Base-by-base conservation (phyloP, 2,888 invertebrate genomes). In the Cabera pusaria region DNA sequence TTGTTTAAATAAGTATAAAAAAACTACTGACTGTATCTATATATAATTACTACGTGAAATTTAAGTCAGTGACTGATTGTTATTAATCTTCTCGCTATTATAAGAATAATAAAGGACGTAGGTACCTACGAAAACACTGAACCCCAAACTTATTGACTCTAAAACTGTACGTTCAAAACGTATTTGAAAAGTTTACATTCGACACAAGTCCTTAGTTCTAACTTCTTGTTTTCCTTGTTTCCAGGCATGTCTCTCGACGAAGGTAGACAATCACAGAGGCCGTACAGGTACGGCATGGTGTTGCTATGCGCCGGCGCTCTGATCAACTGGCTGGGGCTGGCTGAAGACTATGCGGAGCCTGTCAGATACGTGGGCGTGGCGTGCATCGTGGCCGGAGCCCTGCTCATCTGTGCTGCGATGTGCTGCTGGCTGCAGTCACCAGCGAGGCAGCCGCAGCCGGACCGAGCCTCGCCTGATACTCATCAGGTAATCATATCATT, bases 231-330 rank as follows among this genome's bases (percentile, higher is more conserved):
- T n/a, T n/a, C n/a, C 6, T 44, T 44, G 7, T 21, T 90, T 87
- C 9, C 88, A 92, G 92, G 90, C 73, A 92, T 92, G 92, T 91
- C 92, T 54, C 79, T 92, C 67, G 92, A 92, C 76, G 92, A 92
- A 64, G 91, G 92, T 49, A 86, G 91, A 69, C 91, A 92, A 68
- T 92, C 93, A 28, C 93, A 93, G 76, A 87, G 93, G 59, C 93
- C 93, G 38, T 94, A 93, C 82, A 91, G 93, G 43, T 93, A 93
- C 65, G 93, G 93, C 57, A 93, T 93, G 92, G 93, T 93, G 49
- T 74, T 93, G 61, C 83, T 94, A 31, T 93, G 93, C 71, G 91
- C 93, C 33, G 93, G 93, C 9, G 93, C 93, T 8, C 88, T 93
- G 21, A 93, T 93, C 72, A 94, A 94, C 82, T 93, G 94, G 93